phyloP scores from a whole-genome alignment of 2,888 invertebrate species.

The Netelia melanura region DNA sequence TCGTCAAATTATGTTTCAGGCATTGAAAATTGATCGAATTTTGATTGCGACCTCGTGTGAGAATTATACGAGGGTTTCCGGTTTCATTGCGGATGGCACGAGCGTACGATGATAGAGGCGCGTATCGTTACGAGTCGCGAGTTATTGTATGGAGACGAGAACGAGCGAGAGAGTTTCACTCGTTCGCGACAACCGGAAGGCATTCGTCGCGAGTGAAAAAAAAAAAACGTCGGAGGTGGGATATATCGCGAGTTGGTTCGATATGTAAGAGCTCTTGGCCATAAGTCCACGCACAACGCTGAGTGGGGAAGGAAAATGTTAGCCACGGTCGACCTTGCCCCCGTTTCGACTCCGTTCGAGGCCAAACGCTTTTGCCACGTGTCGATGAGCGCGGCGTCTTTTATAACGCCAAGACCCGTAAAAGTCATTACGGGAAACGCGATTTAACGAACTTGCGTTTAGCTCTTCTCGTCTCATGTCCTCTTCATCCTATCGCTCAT shows the following conservation, averaged over 20 bases:
- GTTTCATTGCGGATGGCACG: neutral
- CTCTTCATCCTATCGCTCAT: neutral
- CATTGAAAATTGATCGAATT: neutral
- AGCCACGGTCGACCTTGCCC: constrained; percentile 34
- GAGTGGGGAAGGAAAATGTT: neutral
- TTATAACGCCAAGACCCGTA: neutral
- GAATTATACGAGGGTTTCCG: neutral
- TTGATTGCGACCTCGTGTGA: neutral
- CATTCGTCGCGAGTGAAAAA: neutral
- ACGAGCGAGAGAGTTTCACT: neutral
- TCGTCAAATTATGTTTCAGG: too few species aligned
- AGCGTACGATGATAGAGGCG: neutral
- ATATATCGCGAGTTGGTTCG: too few species aligned
- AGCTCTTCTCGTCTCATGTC: neutral
- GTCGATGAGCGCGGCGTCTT: neutral
- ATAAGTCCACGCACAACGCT: neutral
- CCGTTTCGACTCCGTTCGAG: constrained; percentile 18
- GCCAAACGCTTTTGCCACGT: neutral
- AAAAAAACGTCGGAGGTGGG: neutral
- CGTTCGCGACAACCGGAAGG: constrained; percentile 7
- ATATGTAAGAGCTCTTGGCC: too few species aligned
- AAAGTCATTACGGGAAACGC: neutral
- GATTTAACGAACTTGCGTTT: neutral
- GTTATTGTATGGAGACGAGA: neutral
- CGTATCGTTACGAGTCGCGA: neutral